phyloP scores from a whole-genome alignment of 2,797 vertebrate species.

The Salarias fasciatus region DNA sequence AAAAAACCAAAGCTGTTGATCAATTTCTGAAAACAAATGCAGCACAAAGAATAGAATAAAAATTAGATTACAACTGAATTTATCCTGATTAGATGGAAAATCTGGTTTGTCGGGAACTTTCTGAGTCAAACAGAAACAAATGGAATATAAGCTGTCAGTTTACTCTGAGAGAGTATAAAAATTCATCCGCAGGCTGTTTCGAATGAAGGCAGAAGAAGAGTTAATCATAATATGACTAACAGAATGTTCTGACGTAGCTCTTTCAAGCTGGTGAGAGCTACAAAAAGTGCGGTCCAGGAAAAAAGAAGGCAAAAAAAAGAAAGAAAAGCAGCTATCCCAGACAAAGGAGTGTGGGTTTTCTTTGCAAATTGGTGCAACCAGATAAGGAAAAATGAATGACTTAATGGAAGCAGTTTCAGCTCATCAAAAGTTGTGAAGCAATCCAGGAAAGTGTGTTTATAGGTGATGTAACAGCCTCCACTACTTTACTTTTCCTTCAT shows the following conservation, averaged over 20 bases:
- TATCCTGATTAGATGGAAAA: conserved; percentile 2
- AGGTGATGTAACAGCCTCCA: conserved; percentile 22
- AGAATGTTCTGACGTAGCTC: conserved; percentile 9
- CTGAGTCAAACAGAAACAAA: background rate
- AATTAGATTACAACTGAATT: conserved; percentile 2
- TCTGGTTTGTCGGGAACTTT: background rate
- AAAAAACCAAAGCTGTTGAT: background rate
- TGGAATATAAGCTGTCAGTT: background rate
- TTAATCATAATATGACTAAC: conserved; percentile 3
- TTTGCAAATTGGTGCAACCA: conserved; percentile 3
- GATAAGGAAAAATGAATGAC: conserved; percentile 23
- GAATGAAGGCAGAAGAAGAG: conserved; percentile 1
- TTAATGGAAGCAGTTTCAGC: conserved; percentile 37
- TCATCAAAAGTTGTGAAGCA: conserved; percentile 15
- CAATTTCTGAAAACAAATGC: background rate
- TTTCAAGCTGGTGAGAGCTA: background rate
- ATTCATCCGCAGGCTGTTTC: background rate
- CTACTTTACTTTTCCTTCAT: conserved; percentile 33
- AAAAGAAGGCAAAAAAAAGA: conserved; percentile 11
- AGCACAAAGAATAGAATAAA: conserved; percentile 12
- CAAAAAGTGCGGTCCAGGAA: background rate
- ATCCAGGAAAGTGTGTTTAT: conserved; percentile 26
- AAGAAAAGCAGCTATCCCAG: conserved; percentile 3
- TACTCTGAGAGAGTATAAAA: conserved; percentile 5
- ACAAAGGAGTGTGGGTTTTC: conserved; percentile 16